Percentiles rank a stretch among this genome's conserved stretches.
Evolutionary conservation across 1,140 invertebrate species (phyloP).

Genomic region (Pygmarrhopalites habei): DNA sequence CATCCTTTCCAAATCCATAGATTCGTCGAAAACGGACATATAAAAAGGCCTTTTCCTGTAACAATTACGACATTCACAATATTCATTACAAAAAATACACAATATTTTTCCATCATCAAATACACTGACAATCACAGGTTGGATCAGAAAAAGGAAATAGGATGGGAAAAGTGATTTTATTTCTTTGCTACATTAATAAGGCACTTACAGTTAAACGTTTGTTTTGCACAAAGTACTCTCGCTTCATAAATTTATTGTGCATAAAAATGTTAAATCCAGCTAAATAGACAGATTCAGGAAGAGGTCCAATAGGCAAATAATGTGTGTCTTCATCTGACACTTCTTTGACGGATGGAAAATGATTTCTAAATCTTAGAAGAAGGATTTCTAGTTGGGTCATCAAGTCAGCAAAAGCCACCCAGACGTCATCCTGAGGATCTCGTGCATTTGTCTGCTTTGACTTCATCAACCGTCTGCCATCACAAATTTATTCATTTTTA

Average conservation of each 20-base stretch:
- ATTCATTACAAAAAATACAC: background rate
- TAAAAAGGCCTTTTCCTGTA: conserved; percentile 1
- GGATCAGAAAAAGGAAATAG: no score
- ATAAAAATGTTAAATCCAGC: background rate
- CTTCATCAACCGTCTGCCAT: background rate
- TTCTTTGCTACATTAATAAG: background rate
- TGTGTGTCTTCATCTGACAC: no score
- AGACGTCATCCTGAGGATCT: conserved; percentile 12
- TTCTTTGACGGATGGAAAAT: background rate
- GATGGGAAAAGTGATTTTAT: no score
- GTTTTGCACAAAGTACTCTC: background rate
- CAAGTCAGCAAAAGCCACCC: conserved; percentile 8
- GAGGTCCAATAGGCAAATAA: background rate
- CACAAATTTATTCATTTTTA: no score
- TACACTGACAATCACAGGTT: background rate
- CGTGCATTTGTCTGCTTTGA: conserved; percentile 1
- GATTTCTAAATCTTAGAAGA: background rate
- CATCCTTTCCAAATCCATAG: background rate
- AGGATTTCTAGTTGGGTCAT: background rate
- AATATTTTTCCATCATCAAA: background rate
- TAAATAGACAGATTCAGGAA: background rate
- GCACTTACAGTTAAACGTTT: no score
- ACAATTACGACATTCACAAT: background rate
- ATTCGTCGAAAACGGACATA: background rate
- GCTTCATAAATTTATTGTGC: background rate